These are phyloP conservation scores for Sardinella longiceps DNA, from an alignment of 2,797 vertebrate genomes.

Conservation along the genomic window DNA sequence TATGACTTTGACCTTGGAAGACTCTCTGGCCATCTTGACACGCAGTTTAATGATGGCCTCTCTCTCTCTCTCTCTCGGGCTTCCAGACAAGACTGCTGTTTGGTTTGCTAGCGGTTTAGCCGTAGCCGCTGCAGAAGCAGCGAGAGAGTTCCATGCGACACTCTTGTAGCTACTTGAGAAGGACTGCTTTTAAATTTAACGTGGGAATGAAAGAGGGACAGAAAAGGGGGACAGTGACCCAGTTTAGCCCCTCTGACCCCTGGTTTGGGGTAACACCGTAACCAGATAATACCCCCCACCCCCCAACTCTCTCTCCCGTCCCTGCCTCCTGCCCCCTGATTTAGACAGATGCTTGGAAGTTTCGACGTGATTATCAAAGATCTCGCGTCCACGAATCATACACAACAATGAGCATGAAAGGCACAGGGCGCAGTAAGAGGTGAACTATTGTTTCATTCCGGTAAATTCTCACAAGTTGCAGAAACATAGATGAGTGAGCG, in stretches of 20 bases:
- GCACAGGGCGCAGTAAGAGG: background rate
- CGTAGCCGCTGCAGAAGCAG: background rate
- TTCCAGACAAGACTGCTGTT: background rate
- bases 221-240: constrained; percentile 31
- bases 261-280: constrained; percentile 43
- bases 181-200: constrained; percentile 50
- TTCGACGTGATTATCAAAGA: background rate
- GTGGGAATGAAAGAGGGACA: constrained; percentile 42
- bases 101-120: background rate
- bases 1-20: background rate
- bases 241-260: constrained; percentile 42
- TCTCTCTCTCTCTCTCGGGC: background rate
- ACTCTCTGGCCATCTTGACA: constrained; percentile 2
- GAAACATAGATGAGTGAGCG: constrained; percentile 11
- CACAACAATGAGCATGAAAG: background rate
- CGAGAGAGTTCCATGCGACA: background rate
- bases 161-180: constrained; percentile 31
- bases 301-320: background rate
- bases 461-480: constrained; percentile 16
- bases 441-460: background rate
- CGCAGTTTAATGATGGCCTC: background rate
- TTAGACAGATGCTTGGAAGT: constrained; percentile 17
- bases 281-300: constrained; percentile 29
- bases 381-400: background rate
- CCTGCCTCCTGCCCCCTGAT: background rate